These are phyloP conservation scores for Oreortyx pictus DNA, from an alignment of 2,797 vertebrate genomes.

Conservation along the genomic window DNA sequence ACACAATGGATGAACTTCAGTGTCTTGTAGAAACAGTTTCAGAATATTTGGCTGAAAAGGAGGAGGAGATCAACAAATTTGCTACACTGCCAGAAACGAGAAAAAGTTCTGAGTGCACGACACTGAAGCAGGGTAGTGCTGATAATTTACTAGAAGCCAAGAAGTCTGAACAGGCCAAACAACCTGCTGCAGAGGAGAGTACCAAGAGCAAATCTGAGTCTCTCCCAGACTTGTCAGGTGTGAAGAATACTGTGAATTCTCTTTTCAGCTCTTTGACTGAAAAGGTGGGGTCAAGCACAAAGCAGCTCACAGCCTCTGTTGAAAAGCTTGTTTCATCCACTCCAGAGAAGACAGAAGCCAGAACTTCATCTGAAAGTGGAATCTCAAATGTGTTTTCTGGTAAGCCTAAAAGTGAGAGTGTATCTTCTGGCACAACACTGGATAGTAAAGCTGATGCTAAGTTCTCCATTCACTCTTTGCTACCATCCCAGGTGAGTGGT, in stretches of 20 bases:
- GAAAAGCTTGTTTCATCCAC: constrained; percentile 79
- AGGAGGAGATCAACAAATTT: constrained; percentile 93
- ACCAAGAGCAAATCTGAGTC: constrained; percentile 72
- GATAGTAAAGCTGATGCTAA: constrained; percentile 75
- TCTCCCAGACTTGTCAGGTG: constrained; percentile 79
- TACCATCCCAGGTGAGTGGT: constrained; percentile 69
- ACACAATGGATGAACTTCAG: constrained; percentile 91
- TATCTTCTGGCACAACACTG: constrained; percentile 75
- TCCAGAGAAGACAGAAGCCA: constrained; percentile 74
- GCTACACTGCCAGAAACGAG: constrained; percentile 83
- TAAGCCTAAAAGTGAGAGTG: constrained; percentile 77
- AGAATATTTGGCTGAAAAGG: constrained; percentile 94
- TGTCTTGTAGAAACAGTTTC: constrained; percentile 93
- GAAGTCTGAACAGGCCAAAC: constrained; percentile 65
- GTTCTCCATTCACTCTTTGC: constrained; percentile 76
- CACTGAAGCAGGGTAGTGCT: constrained; percentile 68
- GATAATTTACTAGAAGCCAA: constrained; percentile 75
- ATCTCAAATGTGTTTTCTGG: constrained; percentile 81
- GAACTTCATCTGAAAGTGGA: constrained; percentile 77
- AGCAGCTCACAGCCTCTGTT: constrained; percentile 80
- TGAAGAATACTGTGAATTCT: constrained; percentile 90
- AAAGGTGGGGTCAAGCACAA: constrained; percentile 85
- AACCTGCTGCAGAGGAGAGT: constrained; percentile 63
- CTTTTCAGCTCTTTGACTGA: constrained; percentile 86
- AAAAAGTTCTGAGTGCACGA: neutral